Conservation (phyloP, 2,113 vertebrate genomes). For the Hydrochoerus hydrochaeris region DNA sequence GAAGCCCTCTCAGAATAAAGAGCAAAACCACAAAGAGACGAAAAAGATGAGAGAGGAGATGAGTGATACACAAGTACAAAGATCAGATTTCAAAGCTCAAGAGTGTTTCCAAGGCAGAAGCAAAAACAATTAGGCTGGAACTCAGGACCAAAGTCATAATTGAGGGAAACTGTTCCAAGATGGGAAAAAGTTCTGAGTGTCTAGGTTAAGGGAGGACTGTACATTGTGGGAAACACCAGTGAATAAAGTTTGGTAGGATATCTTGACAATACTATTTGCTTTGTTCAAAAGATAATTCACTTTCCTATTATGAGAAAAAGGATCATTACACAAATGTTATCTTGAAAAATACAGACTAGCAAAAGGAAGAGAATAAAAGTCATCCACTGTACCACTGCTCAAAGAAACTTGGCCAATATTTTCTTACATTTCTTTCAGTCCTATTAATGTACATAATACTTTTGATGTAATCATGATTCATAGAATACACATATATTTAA, state of each 20-base stretch:
- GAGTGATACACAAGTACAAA: not conserved
- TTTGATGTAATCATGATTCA: not conserved
- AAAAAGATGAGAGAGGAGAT: not conserved
- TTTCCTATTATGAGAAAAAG: slow-evolving; percentile 31
- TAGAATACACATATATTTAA: not conserved
- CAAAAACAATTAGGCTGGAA: not conserved
- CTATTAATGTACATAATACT: not conserved
- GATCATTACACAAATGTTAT: slow-evolving; percentile 2
- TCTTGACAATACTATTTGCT: not conserved
- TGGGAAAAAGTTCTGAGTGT: not conserved
- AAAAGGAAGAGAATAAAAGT: slow-evolving; percentile 24
- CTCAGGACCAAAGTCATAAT: not conserved
- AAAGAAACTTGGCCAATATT: not conserved
- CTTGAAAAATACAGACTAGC: not conserved
- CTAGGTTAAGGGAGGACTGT: not conserved
- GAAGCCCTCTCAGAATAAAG: not conserved
- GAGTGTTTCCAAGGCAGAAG: not conserved
- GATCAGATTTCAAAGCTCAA: not conserved
- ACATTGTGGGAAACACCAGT: not conserved
- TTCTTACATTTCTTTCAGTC: not conserved
- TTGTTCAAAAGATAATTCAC: not conserved
- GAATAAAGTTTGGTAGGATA: not conserved
- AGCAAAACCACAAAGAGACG: slow-evolving; percentile 3
- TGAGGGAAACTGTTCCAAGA: not conserved
- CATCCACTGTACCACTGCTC: not conserved